Evolutionary conservation across 2,888 invertebrate species (phyloP), one percentile per base, ranked within the genome.

Genomic region (Spodoptera littoralis): DNA sequence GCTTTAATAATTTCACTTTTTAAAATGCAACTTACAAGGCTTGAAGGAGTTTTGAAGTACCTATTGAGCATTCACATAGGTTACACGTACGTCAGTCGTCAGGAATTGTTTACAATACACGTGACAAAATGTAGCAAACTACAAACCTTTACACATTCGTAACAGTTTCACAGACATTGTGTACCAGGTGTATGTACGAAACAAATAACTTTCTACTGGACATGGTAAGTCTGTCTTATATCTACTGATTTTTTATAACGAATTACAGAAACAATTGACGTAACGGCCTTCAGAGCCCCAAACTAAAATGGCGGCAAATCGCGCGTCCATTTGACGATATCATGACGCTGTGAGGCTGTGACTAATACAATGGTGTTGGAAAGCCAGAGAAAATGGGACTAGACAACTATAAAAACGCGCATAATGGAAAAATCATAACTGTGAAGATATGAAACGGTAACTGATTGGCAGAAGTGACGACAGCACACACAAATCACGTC

Each of bases 171-270:
- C 63, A 70, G 77, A 57, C 64, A 70, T 52, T 62, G 72, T 69
- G 66, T 67, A 68, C 70, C 70, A 60, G 59, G 60, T 66, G 59
- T 64, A 58, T 60, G 61, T 66, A 61, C 64, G 56, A 60, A 58
- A 79, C 76, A 71, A 75, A 65, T 63, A 59, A 76, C 83, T 83
- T 82, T 84, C 85, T 79, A 80, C 68, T 81, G 71, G 81, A 69
- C 72, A 78, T 77, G 78, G 66, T 69, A 77, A 65, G 75, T 79
- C 81, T 70, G 63, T 36, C 11, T 61, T 60, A 73, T 69, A 70
- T 79, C 68, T 67, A 76, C 59, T 57, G 65, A 63, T 27, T 63
- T 61, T 76, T 73, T 70, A 74, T 76, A 70, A 65, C 70, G 69
- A 80, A 79, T 76, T 71, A 76, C 70, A 65, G 62, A 57, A 57